Base-by-base conservation (phyloP, 1,140 invertebrate genomes). In the Lucilia sericata region DNA sequence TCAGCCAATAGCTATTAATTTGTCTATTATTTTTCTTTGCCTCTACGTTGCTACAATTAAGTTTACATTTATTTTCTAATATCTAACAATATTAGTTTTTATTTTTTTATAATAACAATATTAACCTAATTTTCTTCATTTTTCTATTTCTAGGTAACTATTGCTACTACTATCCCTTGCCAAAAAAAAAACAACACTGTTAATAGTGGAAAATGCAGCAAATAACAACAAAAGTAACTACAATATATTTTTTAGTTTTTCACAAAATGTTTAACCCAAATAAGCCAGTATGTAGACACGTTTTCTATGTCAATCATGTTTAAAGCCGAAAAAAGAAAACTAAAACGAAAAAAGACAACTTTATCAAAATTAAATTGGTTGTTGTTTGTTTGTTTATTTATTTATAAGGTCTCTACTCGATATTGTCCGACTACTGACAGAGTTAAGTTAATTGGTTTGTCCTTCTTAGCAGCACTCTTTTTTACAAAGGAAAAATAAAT, bases 301-400 rank as follows among this genome's bases (percentile, higher is more conserved):
- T 70, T 70, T 70, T 70, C 65, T 21, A 70, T 70, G 65, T 70
- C 65, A 70, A 70, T 70, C 65, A 70, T 70, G 19, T 70, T 25
- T 25, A 21, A 21, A 3, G 2, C n/a, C 2, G 14, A 49, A 30
- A 30, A 30, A 30, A 42, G 7, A 42, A 42, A 42, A 8, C 42
- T 10, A 3, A 42, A 8, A 42, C 5, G 10, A 42, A 42, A 42
- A 55, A 14, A 55, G 65, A 3, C n/a, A 70, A 70, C 65, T 70
- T 70, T 70, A 70, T 70, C n/a, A 70, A 70, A 70, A 70, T 70
- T 70, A 70, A 70, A 70, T 8, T 70, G 65, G 8, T 21, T 5
- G 65, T 60, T 60, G 17, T 60, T 60, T 60, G n/a, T 30, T 30
- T 30, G 25, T 30, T 30, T 8, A 5, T 55, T 55, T 55, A 55